A percentile compares a stretch with the other conserved stretches of the same genome.
Evolutionary conservation across 2,888 invertebrate genomes (phyloP).

Genomic region (Amphimallon solstitiale): DNA sequence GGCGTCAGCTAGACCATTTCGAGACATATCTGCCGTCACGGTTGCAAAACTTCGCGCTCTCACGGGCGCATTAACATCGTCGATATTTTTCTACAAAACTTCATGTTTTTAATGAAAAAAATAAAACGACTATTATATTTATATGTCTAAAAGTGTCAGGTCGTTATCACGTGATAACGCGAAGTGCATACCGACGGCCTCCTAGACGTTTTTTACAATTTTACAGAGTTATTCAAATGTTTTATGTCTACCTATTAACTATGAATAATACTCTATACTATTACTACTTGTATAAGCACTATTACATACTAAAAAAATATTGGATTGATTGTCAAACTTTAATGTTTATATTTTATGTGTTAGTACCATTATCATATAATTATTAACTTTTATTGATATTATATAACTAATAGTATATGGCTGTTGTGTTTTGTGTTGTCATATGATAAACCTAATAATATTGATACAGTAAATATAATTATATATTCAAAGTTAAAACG

Average conservation of each 20-base stretch:
- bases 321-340: conserved; percentile 8
- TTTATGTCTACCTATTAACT: conserved; percentile 48
- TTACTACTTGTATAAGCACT: conserved; percentile 33
- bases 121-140: background rate
- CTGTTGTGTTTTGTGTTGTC: conserved; percentile 61
- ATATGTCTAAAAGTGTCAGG: conserved; percentile 51
- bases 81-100: conserved; percentile 47
- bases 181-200: conserved; percentile 56
- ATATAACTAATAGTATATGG: conserved; percentile 51
- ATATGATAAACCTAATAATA: conserved; percentile 51
- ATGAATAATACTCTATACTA: conserved; percentile 25
- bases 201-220: conserved; percentile 60
- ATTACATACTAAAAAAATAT: conserved; percentile 21
- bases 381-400: conserved; percentile 33
- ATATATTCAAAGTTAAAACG: conserved; percentile 55
- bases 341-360: conserved; percentile 30
- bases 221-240: conserved; percentile 56
- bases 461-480: conserved; percentile 24
- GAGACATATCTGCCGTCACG: conserved; percentile 62
- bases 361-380: conserved; percentile 29
- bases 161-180: conserved; percentile 63
- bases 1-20: conserved; percentile 62
- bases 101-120: too few relatives aligned
- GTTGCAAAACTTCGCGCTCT: conserved; percentile 58
- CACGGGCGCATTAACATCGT: conserved; percentile 52